Percentiles rank a stretch among this genome's conserved stretches.
phyloP scores from a whole-genome alignment of 1,140 invertebrate genomes.

The Centruroides sculpturatus region DNA sequence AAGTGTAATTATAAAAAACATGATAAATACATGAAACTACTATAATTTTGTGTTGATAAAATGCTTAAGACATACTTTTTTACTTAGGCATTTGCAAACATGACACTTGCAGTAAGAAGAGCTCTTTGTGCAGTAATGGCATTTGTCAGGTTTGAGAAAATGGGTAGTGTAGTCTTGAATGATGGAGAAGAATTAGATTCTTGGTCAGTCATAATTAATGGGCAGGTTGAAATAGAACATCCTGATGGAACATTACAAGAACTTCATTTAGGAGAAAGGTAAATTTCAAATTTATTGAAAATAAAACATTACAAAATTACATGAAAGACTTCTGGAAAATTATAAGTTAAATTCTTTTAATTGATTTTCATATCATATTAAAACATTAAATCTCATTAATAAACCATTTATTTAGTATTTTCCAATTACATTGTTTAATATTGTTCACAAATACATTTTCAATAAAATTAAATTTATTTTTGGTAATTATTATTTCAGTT shows the following conservation, averaged over 20 bases:
- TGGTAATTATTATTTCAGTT: slow-evolving; percentile 27
- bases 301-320: too few species aligned
- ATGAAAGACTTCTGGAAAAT: too few species aligned
- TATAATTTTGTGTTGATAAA: too few species aligned
- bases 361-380: too few species aligned
- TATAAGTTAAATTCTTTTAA: too few species aligned
- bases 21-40: too few species aligned
- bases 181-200: slow-evolving; percentile 96
- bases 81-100: slow-evolving; percentile 71
- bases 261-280: slow-evolving; percentile 78
- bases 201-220: slow-evolving; percentile 98
- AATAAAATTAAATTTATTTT: too few species aligned
- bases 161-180: slow-evolving; percentile 90
- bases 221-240: slow-evolving; percentile 82
- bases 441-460: too few species aligned
- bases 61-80: background rate
- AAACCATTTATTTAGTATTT: slow-evolving; percentile 17
- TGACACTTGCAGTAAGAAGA: slow-evolving; percentile 45
- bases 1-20: background rate
- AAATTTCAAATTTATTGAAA: too few species aligned
- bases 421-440: background rate
- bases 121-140: slow-evolving; percentile 75
- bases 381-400: too few species aligned
- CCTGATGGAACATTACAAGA: slow-evolving; percentile 63
- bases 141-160: slow-evolving; percentile 93